Conservation (phyloP, 2,888 invertebrate species). For the Cheilosia grossa region DNA sequence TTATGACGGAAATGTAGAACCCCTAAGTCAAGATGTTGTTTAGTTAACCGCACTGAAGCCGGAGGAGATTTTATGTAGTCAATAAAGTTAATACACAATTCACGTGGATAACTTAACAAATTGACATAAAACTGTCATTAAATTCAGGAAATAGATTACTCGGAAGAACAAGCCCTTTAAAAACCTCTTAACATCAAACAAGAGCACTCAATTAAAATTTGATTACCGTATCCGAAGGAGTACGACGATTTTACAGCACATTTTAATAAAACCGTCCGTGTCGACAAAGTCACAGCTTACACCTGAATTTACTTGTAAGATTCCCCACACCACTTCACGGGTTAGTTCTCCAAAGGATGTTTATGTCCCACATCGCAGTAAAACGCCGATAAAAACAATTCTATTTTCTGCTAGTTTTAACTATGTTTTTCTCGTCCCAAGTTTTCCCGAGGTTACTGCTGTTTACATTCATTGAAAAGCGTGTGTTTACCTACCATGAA, state of each 20-base stretch:
- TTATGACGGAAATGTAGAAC: no score
- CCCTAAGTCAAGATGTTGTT: no score
- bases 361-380: not conserved
- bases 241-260: not conserved
- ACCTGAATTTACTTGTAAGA: no score
- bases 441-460: not conserved
- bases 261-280: no score
- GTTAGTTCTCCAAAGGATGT: not conserved
- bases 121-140: not conserved
- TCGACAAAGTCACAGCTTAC: no score
- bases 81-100: not conserved
- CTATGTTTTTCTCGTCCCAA: not conserved
- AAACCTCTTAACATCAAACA: not conserved
- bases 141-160: not conserved
- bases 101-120: not conserved
- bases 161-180: not conserved
- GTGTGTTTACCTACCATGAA: conserved; percentile 1
- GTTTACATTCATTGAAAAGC: not conserved
- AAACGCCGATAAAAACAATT: not conserved
- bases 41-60: no score
- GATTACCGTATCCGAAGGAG: not conserved
- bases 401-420: conserved; percentile 3
- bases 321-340: no score
- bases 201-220: not conserved
- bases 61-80: not conserved